Evolutionary conservation across 2,797 vertebrate genomes (phyloP), one percentile per base, ranked within the genome.

Genomic region (Leptatherina wallacei): DNA sequence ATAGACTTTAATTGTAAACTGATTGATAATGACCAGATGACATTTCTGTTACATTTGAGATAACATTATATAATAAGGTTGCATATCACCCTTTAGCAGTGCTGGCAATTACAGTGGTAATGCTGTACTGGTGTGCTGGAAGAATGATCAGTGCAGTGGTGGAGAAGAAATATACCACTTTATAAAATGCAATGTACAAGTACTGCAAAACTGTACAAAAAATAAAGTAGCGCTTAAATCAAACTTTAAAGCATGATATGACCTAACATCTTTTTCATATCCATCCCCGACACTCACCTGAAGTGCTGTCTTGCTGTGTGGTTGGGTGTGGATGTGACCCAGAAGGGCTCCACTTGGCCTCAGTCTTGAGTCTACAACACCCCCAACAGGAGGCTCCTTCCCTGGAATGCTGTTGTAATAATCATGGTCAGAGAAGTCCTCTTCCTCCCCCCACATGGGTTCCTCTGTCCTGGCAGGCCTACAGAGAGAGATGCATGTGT

Each of bases 401-500:
- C 98, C 98, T 0, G 97, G 98, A 83, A 99, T 96, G 87, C 97
- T 98, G 93, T 99, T 99, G 91, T 99, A 99, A 86, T 99, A 99
- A 75, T 96, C 89, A 0, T 97, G 98, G 14, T 96, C 96, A 0
- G 88, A 83, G 0, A 85, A 40, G 33, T 97, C 96, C 0, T 98
- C 97, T 0, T 95, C 94, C 0, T 96, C 96, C 1, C 93, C 96
- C 97, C 96, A 99, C 3, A 94, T 82, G 0, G 93, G 92, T 35
- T 97, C 96, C 52, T 98, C 97, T 0, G 58, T 81, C 61, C 95
- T 92, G 14, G 91, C 87, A 1, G 71, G 86, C 88, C 98, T 97
- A 49, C 36, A 54, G 16, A 33, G n/a, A 33, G n/a, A 68, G 29
- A 71, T 1, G 35, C 0, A 38, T 20, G 18, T 60, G 0, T 7